phyloP scores from a whole-genome alignment of 2,888 invertebrate genomes.

The Plusia festucae region DNA sequence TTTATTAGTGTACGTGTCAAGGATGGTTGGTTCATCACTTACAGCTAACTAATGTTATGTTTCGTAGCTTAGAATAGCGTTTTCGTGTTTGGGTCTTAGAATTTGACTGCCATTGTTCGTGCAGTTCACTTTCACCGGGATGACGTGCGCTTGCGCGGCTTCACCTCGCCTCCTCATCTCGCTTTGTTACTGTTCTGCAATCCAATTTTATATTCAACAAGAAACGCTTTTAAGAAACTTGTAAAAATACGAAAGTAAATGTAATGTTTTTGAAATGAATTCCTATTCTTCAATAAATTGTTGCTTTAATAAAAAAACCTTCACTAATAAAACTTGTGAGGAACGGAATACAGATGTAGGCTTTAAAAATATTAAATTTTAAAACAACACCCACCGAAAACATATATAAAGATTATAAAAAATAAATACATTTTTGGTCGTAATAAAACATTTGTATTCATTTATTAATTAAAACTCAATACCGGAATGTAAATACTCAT shows the following conservation, averaged over 20 bases:
- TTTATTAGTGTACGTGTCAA: constrained; percentile 56
- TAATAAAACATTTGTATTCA: constrained; percentile 4
- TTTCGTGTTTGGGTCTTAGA: constrained; percentile 69
- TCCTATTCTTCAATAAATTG: not conserved
- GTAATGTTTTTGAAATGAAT: not conserved
- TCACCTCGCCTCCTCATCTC: constrained; percentile 43
- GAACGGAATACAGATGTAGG: not conserved
- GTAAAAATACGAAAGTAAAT: not conserved
- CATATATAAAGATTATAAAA: not conserved
- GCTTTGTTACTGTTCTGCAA: constrained; percentile 42
- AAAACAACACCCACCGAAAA: not conserved
- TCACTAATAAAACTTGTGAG: not conserved
- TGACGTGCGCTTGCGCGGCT: constrained; percentile 65
- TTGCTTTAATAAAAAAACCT: not conserved
- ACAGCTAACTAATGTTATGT: constrained; percentile 51
- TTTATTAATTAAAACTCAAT: not conserved
- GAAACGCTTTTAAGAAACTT: constrained; percentile 11
- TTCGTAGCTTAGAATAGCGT: constrained; percentile 60
- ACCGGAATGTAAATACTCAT: not conserved
- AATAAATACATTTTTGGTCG: constrained; percentile 1
- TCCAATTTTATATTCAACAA: constrained; percentile 9
- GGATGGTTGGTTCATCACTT: constrained; percentile 59
- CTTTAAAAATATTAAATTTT: not conserved
- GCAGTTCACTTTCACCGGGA: constrained; percentile 78
- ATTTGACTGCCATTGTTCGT: constrained; percentile 72